Evolutionary conservation across 2,888 invertebrate species (phyloP).

Genomic region (Bombylius major): DNA sequence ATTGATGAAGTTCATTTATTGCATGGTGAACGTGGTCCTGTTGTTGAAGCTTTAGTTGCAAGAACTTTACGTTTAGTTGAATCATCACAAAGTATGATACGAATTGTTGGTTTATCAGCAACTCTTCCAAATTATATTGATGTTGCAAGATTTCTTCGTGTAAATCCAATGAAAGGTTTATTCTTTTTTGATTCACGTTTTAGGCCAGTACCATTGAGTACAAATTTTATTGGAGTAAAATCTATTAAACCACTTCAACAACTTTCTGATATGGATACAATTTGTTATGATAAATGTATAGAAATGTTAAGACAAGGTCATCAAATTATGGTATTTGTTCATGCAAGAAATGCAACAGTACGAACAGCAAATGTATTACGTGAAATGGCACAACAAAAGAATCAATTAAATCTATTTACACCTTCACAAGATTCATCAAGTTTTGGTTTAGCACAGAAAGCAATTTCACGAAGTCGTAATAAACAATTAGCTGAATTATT

Average conservation of each 20-base stretch:
- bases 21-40: conserved; percentile 94
- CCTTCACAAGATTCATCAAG: conserved; percentile 50
- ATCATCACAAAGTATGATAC: conserved; percentile 84
- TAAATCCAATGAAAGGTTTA: conserved; percentile 81
- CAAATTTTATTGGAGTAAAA: conserved; percentile 82
- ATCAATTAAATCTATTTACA: conserved; percentile 55
- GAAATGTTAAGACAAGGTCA: conserved; percentile 80
- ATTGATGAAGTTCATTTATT: conserved; percentile 95
- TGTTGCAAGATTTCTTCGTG: conserved; percentile 86
- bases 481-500: conserved; percentile 75
- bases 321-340: conserved; percentile 97
- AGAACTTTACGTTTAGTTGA: conserved; percentile 87
- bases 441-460: conserved; percentile 55
- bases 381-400: conserved; percentile 66
- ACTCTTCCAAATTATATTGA: conserved; percentile 96
- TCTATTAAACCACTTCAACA: conserved; percentile 46
- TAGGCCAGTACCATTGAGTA: conserved; percentile 87
- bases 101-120: conserved; percentile 93
- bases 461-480: conserved; percentile 61
- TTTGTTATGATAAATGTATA: conserved; percentile 84
- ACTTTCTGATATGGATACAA: conserved; percentile 71
- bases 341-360: conserved; percentile 92
- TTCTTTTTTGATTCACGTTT: conserved; percentile 92
- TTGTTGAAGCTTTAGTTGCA: conserved; percentile 93
- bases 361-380: conserved; percentile 73